Evolutionary conservation across 2,888 invertebrate species (phyloP).

Genomic region (Epirrhoe tristata): DNA sequence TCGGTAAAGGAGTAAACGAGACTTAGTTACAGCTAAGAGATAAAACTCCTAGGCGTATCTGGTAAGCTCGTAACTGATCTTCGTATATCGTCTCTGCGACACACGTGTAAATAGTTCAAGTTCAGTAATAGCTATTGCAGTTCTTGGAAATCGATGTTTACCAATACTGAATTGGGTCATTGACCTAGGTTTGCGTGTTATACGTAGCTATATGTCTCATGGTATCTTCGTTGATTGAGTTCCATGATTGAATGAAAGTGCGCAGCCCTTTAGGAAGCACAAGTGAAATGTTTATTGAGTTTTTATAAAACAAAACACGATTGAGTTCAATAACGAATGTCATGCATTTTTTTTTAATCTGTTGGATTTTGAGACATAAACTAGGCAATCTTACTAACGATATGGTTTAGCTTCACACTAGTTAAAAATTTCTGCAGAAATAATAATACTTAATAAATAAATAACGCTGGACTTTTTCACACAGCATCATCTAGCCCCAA

Average conservation of each 20-base stretch:
- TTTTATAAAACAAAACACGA: background rate
- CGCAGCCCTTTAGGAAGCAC: background rate
- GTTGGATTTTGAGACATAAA: too few relatives aligned
- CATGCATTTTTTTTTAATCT: too few relatives aligned
- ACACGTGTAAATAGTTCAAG: conserved; percentile 25
- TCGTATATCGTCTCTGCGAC: background rate
- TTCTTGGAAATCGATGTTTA: conserved; percentile 32
- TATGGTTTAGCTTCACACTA: too few relatives aligned
- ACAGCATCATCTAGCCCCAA: too few relatives aligned
- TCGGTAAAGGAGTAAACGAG: too few relatives aligned
- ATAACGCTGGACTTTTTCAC: too few relatives aligned
- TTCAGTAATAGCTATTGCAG: conserved; percentile 31
- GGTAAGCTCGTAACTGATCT: background rate
- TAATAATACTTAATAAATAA: too few relatives aligned
- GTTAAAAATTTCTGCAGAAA: too few relatives aligned
- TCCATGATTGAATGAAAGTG: conserved; percentile 36
- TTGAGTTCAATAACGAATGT: background rate
- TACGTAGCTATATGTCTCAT: conserved; percentile 2
- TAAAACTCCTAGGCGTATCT: too few relatives aligned
- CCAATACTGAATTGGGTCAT: conserved; percentile 21
- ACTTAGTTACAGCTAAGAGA: too few relatives aligned
- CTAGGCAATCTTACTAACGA: background rate
- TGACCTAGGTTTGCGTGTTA: conserved; percentile 18
- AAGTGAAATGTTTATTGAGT: background rate
- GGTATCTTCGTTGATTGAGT: conserved; percentile 12